Conservation (phyloP, 2,797 vertebrate species). For the Gouania willdenowi region DNA sequence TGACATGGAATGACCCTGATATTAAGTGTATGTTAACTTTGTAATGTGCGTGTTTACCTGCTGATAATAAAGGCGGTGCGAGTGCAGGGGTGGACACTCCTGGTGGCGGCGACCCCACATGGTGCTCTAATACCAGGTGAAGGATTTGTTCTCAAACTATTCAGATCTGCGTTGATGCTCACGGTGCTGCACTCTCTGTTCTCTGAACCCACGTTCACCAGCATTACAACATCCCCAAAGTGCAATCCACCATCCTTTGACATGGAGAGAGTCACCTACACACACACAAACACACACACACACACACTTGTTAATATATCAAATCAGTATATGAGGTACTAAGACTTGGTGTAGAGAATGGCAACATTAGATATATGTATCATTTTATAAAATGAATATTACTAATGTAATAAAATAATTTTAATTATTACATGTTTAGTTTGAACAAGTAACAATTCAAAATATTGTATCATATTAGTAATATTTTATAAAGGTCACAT, state of each 20-base stretch:
- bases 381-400: too few relatives aligned
- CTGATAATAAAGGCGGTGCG: constrained; percentile 83
- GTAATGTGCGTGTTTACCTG: constrained; percentile 77
- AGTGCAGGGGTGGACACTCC: constrained; percentile 46
- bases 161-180: constrained; percentile 74
- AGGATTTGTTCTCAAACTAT: constrained; percentile 29
- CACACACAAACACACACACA: constrained; percentile 6
- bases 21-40: too few relatives aligned
- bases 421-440: too few relatives aligned
- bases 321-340: too few relatives aligned
- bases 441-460: too few relatives aligned
- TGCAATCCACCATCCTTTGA: constrained; percentile 77
- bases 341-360: too few relatives aligned
- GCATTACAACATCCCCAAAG: constrained; percentile 84
- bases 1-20: too few relatives aligned
- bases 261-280: constrained; percentile 76
- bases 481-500: too few relatives aligned
- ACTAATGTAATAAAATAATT: too few relatives aligned
- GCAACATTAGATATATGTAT: too few relatives aligned
- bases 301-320: neutral
- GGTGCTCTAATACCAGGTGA: constrained; percentile 48
- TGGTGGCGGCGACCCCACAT: constrained; percentile 73
- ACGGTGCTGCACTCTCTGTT: constrained; percentile 58
- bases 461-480: too few relatives aligned
- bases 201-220: constrained; percentile 67